Evolutionary conservation across 2,113 vertebrate species (phyloP).

Genomic region (Ammospiza nelsoni): DNA sequence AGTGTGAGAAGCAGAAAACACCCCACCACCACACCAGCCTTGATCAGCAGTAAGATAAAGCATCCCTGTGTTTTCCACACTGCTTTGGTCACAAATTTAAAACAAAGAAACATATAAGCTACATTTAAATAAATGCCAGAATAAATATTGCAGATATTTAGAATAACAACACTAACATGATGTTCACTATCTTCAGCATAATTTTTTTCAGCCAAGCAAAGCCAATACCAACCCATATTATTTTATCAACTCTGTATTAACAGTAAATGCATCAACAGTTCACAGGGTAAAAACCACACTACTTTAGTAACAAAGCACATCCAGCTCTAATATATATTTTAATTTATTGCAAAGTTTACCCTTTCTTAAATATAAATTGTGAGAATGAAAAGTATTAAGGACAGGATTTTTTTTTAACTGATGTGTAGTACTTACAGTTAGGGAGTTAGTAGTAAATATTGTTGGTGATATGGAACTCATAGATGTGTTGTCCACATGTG

Average conservation of each 20-base stretch:
- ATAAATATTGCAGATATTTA: background rate
- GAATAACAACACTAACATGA: background rate
- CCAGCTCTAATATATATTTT: background rate
- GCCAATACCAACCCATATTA: background rate
- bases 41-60: background rate
- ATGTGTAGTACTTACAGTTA: background rate
- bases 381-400: background rate
- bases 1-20: background rate
- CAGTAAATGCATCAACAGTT: background rate
- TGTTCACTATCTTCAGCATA: background rate
- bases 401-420: background rate
- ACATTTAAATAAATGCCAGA: background rate
- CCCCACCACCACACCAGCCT: background rate
- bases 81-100: background rate
- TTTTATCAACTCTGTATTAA: background rate
- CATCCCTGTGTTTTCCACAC: background rate
- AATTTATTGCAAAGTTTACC: background rate
- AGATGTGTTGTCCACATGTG: background rate
- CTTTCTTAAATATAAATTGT: background rate
- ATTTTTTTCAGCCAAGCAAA: background rate
- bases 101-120: background rate
- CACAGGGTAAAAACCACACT: background rate
- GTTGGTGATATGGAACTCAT: fast-evolving
- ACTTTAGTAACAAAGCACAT: background rate
- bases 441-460: background rate